phyloP scores from a whole-genome alignment of 2,888 invertebrate genomes.

The Drosophila subsilvestris region DNA sequence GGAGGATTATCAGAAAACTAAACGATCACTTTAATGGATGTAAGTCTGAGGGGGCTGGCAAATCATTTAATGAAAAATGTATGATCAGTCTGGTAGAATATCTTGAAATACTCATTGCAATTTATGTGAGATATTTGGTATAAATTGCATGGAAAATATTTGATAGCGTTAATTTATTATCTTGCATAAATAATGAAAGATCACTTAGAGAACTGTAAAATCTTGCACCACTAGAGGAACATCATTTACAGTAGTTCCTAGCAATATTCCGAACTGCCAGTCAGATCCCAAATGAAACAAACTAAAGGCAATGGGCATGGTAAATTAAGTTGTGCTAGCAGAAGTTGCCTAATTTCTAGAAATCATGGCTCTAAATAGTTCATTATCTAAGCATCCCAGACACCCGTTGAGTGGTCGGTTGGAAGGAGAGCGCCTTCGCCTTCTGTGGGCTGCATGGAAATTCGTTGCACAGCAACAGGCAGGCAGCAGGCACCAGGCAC shows the following conservation, averaged over 20 bases:
- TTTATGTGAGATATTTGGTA: too few species aligned
- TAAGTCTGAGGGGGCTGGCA: too few species aligned
- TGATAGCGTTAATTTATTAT: too few species aligned
- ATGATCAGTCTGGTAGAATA: too few species aligned
- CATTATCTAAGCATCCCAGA: slow-evolving; percentile 42
- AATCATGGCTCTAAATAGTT: slow-evolving; percentile 41
- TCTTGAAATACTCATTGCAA: too few species aligned
- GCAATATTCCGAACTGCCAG: background rate
- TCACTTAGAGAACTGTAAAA: background rate
- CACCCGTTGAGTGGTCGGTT: slow-evolving; percentile 32
- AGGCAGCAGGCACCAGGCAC: slow-evolving; percentile 31
- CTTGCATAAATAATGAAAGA: background rate
- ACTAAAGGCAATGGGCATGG: slow-evolving; percentile 6
- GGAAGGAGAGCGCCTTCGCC: slow-evolving; percentile 4
- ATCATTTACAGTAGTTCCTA: background rate
- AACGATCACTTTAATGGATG: slow-evolving; percentile 4
- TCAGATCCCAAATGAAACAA: background rate
- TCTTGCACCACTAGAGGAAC: too few species aligned
- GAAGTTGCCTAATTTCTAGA: slow-evolving; percentile 28
- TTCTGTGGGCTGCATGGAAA: slow-evolving; percentile 42
- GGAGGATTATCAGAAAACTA: background rate
- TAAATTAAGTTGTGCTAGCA: slow-evolving; percentile 14
- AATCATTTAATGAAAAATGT: background rate
- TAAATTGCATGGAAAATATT: too few species aligned
- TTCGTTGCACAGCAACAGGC: slow-evolving; percentile 51